Evolutionary conservation across 2,888 invertebrate species (phyloP), one percentile per base, ranked within the genome.

Genomic region (Euzetes globulus): DNA sequence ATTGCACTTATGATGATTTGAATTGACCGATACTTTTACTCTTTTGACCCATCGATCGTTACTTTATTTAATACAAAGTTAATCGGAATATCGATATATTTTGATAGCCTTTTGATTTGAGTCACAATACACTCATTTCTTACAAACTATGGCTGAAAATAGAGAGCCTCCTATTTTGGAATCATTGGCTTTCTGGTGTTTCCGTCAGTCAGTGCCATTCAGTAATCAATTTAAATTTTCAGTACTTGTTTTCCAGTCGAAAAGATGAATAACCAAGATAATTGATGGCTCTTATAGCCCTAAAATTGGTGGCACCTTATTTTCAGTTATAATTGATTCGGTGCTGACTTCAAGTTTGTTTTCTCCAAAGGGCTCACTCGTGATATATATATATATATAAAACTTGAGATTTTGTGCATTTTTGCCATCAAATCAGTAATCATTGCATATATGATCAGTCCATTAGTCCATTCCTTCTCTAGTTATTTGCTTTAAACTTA

Each of bases 351-450:
- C 70, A 70, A 25, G 70, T 70, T 70, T 41, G 68, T 41, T 22
- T 41, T 63, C 70, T 70, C 47, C 17, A 19, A 70, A 70, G 45
- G 70, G 47, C 70, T 70, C 25, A 70, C 19, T n/a, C 50, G 50
- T 50, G 50, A 50, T 50, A 50, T 50, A 50, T 13, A n/a, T 41
- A 13, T 65, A 65, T 65, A 37, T 70, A 70, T 9, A 70, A 45
- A 45, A 6, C 11, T 70, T 70, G 70, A 70, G 70, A 70, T 70
- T 70, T 70, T 47, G 45, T 70, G 70, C 70, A 70, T 70, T 70
- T 70, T 70, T 70, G 70, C 13, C 70, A 47, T 70, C 15, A 47
- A 27, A 47, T 70, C 25, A 70, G 19, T 27, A 13, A 29, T 68
- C 41, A 68, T 68, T n/a, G 33, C 47, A 70, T 45, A 45, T 70